Evolutionary conservation across 2,797 vertebrate species (phyloP).

Genomic region (Betta splendens): DNA sequence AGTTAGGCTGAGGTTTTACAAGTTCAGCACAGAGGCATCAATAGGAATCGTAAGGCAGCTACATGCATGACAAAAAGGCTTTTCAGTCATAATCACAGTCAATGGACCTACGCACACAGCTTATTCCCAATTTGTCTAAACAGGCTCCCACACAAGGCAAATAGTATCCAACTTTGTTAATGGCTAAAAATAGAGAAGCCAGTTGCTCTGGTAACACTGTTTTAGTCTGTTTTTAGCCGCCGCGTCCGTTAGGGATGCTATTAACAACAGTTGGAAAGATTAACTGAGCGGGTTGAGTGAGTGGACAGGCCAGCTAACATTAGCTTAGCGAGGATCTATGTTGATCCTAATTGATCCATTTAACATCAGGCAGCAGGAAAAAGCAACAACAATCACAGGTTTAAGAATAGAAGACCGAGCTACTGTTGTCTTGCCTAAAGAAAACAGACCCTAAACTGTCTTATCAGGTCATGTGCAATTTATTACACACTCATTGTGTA

Average conservation of each 20-base stretch:
- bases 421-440: conserved; percentile 15
- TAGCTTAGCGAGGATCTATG: conserved; percentile 57
- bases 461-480: conserved; percentile 16
- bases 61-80: conserved; percentile 34
- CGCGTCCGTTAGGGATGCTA: conserved; percentile 39
- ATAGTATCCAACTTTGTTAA: conserved; percentile 52
- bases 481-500: too few species aligned
- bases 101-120: conserved; percentile 1
- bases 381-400: conserved; percentile 17
- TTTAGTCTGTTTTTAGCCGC: conserved; percentile 37
- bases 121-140: conserved; percentile 32
- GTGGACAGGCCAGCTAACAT: conserved; percentile 51
- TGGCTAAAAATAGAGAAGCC: conserved; percentile 58
- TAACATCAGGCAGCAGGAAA: conserved; percentile 42
- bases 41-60: conserved; percentile 23
- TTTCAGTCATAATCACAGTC: conserved; percentile 17
- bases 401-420: conserved; percentile 8
- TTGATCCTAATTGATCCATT: conserved; percentile 63
- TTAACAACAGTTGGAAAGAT: conserved; percentile 54
- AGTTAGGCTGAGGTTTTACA: conserved; percentile 7
- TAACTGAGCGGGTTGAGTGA: conserved; percentile 34
- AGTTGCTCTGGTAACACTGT: conserved; percentile 60
- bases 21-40: conserved; percentile 20
- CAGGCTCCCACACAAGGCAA: conserved; percentile 37
- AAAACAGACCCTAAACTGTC: conserved; percentile 22